Evolutionary conservation across 2,113 vertebrate genomes (phyloP).

Genomic region (Mirounga angustirostris): DNA sequence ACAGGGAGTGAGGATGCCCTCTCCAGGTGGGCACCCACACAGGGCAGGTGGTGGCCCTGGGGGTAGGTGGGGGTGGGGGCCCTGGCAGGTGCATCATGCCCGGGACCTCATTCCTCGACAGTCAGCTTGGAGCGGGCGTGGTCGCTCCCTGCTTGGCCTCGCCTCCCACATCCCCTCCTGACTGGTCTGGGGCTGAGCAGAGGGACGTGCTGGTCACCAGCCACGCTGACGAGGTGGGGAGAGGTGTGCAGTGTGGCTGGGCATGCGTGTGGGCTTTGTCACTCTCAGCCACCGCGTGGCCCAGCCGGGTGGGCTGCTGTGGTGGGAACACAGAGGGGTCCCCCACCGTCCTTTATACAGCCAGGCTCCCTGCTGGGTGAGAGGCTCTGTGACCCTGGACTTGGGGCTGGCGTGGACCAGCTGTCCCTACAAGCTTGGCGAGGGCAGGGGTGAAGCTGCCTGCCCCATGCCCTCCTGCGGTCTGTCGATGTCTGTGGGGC

Average conservation of each 20-base stretch:
- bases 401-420: neutral
- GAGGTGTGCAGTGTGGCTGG: neutral
- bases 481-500: too few species aligned
- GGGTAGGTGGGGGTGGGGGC: neutral
- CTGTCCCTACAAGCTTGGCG: neutral
- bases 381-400: neutral
- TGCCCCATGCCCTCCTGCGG: too few species aligned
- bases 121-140: neutral
- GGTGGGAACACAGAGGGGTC: rapidly evolving
- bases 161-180: rapidly evolving
- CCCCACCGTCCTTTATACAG: rapidly evolving
- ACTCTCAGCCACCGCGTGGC: neutral
- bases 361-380: neutral
- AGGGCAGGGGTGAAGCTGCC: neutral
- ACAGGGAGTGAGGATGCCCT: neutral
- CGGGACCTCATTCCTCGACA: rapidly evolving
- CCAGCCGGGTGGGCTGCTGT: neutral
- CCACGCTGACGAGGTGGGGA: rapidly evolving
- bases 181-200: neutral
- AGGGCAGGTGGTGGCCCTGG: rapidly evolving
- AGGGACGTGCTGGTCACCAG: neutral
- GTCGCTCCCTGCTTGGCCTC: neutral
- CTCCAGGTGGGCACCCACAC: neutral
- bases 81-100: rapidly evolving
- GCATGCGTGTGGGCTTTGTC: neutral